Conservation (phyloP, 2,888 invertebrate species). For the Drosophila testacea region DNA sequence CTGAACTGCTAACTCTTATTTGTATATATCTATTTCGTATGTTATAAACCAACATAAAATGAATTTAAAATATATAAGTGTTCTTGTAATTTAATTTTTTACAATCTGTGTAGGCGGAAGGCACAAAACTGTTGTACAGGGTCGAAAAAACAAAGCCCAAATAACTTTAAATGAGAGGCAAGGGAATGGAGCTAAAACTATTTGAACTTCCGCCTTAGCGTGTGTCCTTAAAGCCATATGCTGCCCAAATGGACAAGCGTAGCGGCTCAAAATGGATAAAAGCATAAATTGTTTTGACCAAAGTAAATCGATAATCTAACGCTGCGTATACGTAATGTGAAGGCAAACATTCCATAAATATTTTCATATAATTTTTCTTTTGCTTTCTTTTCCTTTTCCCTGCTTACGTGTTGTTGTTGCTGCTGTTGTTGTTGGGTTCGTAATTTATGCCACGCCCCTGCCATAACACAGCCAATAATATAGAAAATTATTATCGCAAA, state of each 20-base stretch:
- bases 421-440: constrained; percentile 24
- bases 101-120: too few species aligned
- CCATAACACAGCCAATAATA: constrained; percentile 75
- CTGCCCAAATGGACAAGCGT: neutral
- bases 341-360: constrained; percentile 28
- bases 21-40: too few species aligned
- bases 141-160: constrained; percentile 4
- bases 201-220: neutral
- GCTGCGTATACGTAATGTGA: constrained; percentile 51
- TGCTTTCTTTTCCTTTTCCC: constrained; percentile 8
- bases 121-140: too few species aligned
- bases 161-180: constrained; percentile 36
- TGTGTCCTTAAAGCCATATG: constrained; percentile 46
- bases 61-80: too few species aligned
- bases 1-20: too few species aligned
- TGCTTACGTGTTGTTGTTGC: neutral
- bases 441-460: constrained; percentile 76
- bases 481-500: constrained; percentile 76
- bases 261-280: constrained; percentile 12
- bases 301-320: constrained; percentile 49
- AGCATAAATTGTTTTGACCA: constrained; percentile 39
- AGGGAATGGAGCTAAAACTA: neutral
- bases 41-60: too few species aligned
- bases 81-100: too few species aligned
- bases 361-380: constrained; percentile 36